Evolutionary conservation across 37 sponge, comb jelly and placozoan genomes (phyloP).

Genomic region (Halisarca cf. caerulea): DNA sequence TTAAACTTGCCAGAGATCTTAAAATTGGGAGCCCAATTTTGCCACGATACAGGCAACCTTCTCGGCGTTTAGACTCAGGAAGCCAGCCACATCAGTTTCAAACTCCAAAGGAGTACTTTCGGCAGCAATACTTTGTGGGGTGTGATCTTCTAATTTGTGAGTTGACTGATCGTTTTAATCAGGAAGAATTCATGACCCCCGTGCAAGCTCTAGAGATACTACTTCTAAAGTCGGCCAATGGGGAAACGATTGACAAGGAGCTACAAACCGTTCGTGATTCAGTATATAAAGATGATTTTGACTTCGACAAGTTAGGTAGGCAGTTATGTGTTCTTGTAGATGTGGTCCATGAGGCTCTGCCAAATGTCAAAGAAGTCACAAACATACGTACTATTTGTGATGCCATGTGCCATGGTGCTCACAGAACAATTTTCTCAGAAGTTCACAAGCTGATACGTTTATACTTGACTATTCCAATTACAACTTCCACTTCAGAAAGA

Average conservation of each 20-base stretch:
- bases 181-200: conserved; percentile 28
- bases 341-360: conserved; percentile 35
- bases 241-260: conserved; percentile 22
- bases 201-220: conserved; percentile 44
- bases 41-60: conserved; percentile 52
- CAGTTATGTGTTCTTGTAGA: conserved; percentile 60
- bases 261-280: conserved; percentile 38
- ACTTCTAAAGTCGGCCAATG: conserved; percentile 50
- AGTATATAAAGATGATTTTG: conserved; percentile 53
- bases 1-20: conserved; percentile 21
- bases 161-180: conserved; percentile 48
- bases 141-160: conserved; percentile 44
- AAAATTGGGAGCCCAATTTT: conserved; percentile 41
- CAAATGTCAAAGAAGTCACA: conserved; percentile 38
- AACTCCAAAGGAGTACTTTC: conserved; percentile 42
- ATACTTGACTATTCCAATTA: conserved; percentile 58
- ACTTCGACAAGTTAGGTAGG: conserved; percentile 28
- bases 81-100: conserved; percentile 40
- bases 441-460: conserved; percentile 54
- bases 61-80: conserved; percentile 45
- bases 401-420: conserved; percentile 16
- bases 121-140: conserved; percentile 44
- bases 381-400: conserved; percentile 47
- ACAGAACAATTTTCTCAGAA: conserved; percentile 32
- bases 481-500: conserved; percentile 48